Conservation (phyloP, 2,888 invertebrate genomes). For the Caenorhabditis sp. region DNA sequence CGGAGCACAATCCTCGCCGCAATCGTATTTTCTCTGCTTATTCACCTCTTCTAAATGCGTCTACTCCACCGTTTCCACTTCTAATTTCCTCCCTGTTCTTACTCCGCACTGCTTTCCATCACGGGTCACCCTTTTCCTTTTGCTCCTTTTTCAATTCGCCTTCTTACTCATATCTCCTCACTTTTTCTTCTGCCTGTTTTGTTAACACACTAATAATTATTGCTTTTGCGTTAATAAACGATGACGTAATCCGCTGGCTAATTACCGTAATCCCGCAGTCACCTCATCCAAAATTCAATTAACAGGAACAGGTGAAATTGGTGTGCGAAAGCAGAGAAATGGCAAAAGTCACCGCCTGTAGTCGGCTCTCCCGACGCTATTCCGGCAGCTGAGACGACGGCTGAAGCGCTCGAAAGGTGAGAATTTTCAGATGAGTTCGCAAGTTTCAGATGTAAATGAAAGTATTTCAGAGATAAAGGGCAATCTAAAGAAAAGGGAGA, state of each 20-base stretch:
- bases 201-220: conserved; percentile 30
- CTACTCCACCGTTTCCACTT: background rate
- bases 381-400: too few species aligned
- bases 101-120: background rate
- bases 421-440: too few species aligned
- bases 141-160: background rate
- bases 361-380: too few species aligned
- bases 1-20: background rate
- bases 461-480: too few species aligned
- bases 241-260: conserved; percentile 28
- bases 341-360: conserved; percentile 31
- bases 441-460: too few species aligned
- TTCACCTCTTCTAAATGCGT: background rate
- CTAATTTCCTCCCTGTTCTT: background rate
- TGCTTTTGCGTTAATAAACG: conserved; percentile 29
- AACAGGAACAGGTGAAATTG: conserved; percentile 50
- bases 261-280: conserved; percentile 56
- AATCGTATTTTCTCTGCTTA: background rate
- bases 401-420: too few species aligned
- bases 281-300: conserved; percentile 53
- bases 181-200: background rate
- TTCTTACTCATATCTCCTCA: conserved; percentile 22
- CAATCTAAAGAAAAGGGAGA: conserved; percentile 15
- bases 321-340: background rate
- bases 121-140: conserved; percentile 3